These are phyloP conservation scores for Threskiornis aethiopicus DNA, from an alignment of 2,797 vertebrate genomes.

Conservation along the genomic window DNA sequence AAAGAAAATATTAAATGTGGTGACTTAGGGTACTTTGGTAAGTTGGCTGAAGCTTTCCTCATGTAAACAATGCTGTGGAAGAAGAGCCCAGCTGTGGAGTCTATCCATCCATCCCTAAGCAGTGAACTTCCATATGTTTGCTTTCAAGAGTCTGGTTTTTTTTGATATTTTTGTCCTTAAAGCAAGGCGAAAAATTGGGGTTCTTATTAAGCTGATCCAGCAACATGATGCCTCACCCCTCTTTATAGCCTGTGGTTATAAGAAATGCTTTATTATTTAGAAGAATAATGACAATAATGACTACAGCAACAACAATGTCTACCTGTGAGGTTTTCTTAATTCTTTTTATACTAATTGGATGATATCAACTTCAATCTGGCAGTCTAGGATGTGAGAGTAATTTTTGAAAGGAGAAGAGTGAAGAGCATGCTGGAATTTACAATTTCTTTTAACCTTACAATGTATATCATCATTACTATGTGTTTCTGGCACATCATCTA, in stretches of 20 bases:
- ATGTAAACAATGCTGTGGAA: neutral
- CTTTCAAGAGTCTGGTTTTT: neutral
- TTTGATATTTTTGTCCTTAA: neutral
- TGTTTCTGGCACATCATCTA: neutral
- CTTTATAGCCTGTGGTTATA: neutral
- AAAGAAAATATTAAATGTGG: neutral
- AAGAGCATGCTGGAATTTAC: neutral
- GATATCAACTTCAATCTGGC: neutral
- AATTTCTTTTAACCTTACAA: neutral
- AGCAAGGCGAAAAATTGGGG: neutral
- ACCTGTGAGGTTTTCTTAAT: neutral
- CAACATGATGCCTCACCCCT: neutral
- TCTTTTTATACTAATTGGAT: neutral
- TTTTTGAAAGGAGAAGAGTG: neutral
- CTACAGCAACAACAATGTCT: neutral
- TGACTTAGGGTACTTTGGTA: neutral
- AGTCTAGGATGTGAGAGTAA: neutral
- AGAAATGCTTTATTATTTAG: neutral
- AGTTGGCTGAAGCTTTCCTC: neutral
- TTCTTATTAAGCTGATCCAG: neutral
- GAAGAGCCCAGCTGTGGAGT: neutral
- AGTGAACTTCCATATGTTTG: neutral
- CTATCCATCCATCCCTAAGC: neutral
- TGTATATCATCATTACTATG: neutral
- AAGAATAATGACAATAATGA: neutral